Conservation (phyloP, 2,888 invertebrate genomes). For the Eupithecia exiguata region DNA sequence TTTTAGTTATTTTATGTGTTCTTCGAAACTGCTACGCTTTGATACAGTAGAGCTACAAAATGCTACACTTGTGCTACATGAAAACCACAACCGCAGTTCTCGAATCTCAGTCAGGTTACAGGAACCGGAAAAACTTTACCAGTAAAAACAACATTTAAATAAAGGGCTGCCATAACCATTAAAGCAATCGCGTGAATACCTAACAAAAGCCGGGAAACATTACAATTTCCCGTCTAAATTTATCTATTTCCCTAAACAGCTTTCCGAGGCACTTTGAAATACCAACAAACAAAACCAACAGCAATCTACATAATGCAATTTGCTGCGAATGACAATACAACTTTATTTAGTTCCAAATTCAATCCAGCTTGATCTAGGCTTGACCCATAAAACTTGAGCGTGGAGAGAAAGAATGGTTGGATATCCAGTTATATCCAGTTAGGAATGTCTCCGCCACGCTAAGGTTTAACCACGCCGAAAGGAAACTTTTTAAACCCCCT, state of each 20-base stretch:
- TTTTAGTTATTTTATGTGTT: not conserved
- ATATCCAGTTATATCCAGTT: conserved; percentile 74
- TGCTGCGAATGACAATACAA: conserved; percentile 51
- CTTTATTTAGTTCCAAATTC: conserved; percentile 56
- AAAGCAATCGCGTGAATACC: conserved; percentile 22
- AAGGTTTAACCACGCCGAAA: conserved; percentile 68
- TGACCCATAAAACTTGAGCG: conserved; percentile 77
- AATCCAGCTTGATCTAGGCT: conserved; percentile 75
- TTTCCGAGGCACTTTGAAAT: conserved; percentile 17
- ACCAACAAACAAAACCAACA: conserved; percentile 27
- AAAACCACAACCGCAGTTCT: not conserved
- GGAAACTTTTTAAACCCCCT: conserved; percentile 73
- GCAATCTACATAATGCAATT: conserved; percentile 50
- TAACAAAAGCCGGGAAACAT: conserved; percentile 13
- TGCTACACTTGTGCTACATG: not conserved
- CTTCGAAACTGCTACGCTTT: not conserved
- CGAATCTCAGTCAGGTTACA: not conserved
- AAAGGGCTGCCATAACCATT: conserved; percentile 17
- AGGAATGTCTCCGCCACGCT: conserved; percentile 66
- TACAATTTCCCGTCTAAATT: conserved; percentile 15
- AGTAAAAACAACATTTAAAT: conserved; percentile 19
- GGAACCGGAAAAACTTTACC: conserved; percentile 3
- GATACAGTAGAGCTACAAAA: not conserved
- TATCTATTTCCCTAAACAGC: conserved; percentile 15
- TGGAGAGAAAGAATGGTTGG: conserved; percentile 67